Evolutionary conservation across 2,797 vertebrate genomes (phyloP).

Genomic region (Cyprinella venusta): DNA sequence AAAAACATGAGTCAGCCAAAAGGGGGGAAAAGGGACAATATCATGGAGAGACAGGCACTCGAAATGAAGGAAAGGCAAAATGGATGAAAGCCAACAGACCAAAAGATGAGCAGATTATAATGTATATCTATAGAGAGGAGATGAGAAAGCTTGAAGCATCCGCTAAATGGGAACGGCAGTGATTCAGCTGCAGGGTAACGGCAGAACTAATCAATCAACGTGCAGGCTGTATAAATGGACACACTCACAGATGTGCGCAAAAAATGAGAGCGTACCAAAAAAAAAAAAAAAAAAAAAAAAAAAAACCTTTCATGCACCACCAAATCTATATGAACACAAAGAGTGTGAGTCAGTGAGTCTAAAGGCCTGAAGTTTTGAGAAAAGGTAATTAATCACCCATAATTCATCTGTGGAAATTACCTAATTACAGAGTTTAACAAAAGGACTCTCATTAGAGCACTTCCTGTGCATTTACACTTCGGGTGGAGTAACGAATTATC

Average conservation of each 20-base stretch:
- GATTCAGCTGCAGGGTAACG: constrained; percentile 28
- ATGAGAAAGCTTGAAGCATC: constrained; percentile 13
- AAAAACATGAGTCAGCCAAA: constrained; percentile 58
- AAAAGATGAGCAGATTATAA: constrained; percentile 38
- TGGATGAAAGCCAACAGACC: constrained; percentile 25
- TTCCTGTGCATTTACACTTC: constrained; percentile 11
- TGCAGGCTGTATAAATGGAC: constrained; percentile 32
- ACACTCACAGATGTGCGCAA: constrained; percentile 32
- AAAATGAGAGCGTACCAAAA: constrained; percentile 1
- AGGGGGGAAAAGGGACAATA: constrained; percentile 2
- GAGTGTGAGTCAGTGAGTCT: constrained; percentile 65
- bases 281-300: background rate
- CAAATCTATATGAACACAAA: constrained; percentile 39
- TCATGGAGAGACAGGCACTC: constrained; percentile 27
- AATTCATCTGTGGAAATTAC: constrained; percentile 52
- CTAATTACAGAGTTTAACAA: constrained; percentile 60
- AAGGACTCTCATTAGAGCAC: constrained; percentile 37
- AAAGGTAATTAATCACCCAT: constrained; percentile 48
- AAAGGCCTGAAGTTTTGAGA: constrained; percentile 61
- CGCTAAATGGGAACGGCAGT: constrained; percentile 32
- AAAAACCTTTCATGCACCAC: background rate
- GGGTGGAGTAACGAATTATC: background rate
- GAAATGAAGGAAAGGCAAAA: constrained; percentile 32
- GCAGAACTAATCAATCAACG: constrained; percentile 32
- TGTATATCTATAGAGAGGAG: constrained; percentile 28